phyloP scores from a whole-genome alignment of 1,140 invertebrate species.

The Leptopilina boulardi region DNA sequence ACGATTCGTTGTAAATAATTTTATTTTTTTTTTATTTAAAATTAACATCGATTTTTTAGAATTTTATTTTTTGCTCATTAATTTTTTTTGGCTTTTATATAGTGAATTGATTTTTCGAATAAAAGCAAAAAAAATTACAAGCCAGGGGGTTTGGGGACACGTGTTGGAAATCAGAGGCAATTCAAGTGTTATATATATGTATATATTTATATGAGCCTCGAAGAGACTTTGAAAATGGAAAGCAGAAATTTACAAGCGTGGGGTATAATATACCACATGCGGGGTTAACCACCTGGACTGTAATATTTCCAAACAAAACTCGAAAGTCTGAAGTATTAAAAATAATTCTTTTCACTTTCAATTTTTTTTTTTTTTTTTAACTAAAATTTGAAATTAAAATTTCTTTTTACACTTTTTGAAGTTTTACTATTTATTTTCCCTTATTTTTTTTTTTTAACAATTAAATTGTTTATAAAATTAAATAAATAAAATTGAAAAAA shows the following conservation, averaged over 20 bases:
- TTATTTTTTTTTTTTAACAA: no score
- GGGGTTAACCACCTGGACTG: conserved; percentile 7
- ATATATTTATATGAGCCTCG: no score
- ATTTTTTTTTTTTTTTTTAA: background rate
- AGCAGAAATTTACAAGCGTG: background rate
- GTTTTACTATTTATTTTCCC: no score
- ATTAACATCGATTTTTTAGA: no score
- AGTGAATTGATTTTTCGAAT: background rate
- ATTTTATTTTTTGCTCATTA: no score
- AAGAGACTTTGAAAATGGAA: background rate
- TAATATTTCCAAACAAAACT: background rate
- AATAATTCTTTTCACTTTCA: background rate
- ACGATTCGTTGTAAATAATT: no score
- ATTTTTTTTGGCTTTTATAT: background rate
- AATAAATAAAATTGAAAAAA: no score
- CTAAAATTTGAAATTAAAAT: no score
- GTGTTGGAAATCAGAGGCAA: background rate
- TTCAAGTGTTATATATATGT: background rate
- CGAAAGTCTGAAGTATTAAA: background rate
- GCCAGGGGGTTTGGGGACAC: conserved; percentile 16
- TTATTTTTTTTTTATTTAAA: no score
- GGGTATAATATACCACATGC: background rate
- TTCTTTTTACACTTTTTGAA: no score
- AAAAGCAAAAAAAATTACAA: background rate
- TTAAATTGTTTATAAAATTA: no score